phyloP scores from a whole-genome alignment of 2,888 invertebrate genomes.

The Coelopa pilipes region DNA sequence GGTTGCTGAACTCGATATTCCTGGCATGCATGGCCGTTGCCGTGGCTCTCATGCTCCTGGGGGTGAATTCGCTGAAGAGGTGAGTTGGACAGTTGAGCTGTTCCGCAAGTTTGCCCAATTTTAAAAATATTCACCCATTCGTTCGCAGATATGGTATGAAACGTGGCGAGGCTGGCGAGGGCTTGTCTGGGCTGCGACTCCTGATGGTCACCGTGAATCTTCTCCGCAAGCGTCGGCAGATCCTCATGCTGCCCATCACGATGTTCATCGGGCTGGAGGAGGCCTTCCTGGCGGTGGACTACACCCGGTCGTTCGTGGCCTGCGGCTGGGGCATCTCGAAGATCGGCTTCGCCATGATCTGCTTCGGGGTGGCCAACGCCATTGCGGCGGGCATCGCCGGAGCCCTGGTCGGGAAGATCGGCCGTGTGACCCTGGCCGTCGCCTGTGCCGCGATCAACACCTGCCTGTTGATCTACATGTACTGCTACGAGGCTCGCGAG shows the following conservation, averaged over 20 bases:
- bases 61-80: constrained; percentile 85
- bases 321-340: constrained; percentile 90
- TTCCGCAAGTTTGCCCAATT: not conserved
- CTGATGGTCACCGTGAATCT: constrained; percentile 83
- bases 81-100: constrained; percentile 59
- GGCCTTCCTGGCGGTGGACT: constrained; percentile 89
- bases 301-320: constrained; percentile 84
- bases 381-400: constrained; percentile 86
- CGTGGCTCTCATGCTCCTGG: constrained; percentile 77
- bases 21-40: constrained; percentile 82
- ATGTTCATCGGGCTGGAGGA: constrained; percentile 95
- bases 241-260: constrained; percentile 88
- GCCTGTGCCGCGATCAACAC: constrained; percentile 79
- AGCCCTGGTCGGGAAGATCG: constrained; percentile 77
- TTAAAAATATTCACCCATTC: not conserved
- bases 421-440: constrained; percentile 81
- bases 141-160: constrained; percentile 71
- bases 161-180: constrained; percentile 68
- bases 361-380: constrained; percentile 89
- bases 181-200: constrained; percentile 74
- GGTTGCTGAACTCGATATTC: constrained; percentile 83
- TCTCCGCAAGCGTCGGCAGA: constrained; percentile 80
- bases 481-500: constrained; percentile 79
- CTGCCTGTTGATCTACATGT: constrained; percentile 74
- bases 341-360: constrained; percentile 94